Base-by-base conservation (phyloP, 2,113 vertebrate species). In the Porphyrio hochstetteri region DNA sequence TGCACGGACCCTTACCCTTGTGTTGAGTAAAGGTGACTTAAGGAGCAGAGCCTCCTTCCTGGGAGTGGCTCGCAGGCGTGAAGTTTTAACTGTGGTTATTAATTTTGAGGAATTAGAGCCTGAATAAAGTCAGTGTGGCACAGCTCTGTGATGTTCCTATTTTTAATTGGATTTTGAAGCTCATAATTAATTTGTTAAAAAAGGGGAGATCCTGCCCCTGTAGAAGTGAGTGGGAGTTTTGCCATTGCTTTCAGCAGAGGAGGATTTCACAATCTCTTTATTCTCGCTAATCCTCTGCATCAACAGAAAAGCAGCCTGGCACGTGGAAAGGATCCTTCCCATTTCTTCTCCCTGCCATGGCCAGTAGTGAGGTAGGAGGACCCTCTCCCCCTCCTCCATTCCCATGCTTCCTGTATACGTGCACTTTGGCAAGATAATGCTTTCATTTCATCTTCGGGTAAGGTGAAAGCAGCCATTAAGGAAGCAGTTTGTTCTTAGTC, bases 381-480 rank as follows among this genome's bases (percentile, higher is more conserved):
- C 50, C 10, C 81, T 56, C 38, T 57, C 29, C 8, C 48, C 7
- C 25, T 87, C 89, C 56, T 82, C 42, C 6, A 15, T 79, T 65
- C 28, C 10, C 12, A 1, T 77, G 44, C 78, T 88, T 92, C 74
- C 82, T 88, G 21, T 52, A 10, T 74, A 59, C 12, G 9, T 86
- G 52, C 82, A 90, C 38, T 82, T 96, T 29, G 31, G 80, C 77
- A 83, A 29, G 63, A 74, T 53, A 52, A 52, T 2, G 10, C 90
- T 97, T 95, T 90, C 55, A 74, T 95, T 96, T 91, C 40, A 15
- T 96, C 92, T 71, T 64, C 2, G 3, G 75, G 64, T 80, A 46
- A 89, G 86, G 96, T 86, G 93, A 92, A 96, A 97, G 91, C 93
- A 96, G 91, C 92, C 94, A 80, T 95, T 97, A 96, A 96, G 95